Percentiles rank a stretch among this genome's conserved stretches.
phyloP scores from a whole-genome alignment of 2,888 invertebrate species.

The Oxystoma pomonae region DNA sequence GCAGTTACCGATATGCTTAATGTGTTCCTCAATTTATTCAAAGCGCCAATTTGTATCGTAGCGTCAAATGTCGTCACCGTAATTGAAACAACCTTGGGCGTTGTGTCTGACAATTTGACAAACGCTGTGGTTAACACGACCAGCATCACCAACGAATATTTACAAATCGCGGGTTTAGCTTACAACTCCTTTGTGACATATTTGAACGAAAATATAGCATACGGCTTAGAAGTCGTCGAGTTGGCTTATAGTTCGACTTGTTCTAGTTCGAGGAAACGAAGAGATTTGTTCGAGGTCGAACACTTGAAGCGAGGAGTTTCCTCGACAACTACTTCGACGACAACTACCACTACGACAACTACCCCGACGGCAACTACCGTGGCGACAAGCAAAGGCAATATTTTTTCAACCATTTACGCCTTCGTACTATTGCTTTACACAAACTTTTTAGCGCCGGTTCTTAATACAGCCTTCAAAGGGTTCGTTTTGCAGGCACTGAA shows the following conservation, averaged over 20 bases:
- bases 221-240: background rate
- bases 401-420: background rate
- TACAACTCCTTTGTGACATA: background rate
- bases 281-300: background rate
- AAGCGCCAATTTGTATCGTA: background rate
- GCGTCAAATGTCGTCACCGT: background rate
- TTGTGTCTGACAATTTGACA: background rate
- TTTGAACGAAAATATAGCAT: background rate
- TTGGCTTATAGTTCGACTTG: background rate
- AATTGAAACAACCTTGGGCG: background rate
- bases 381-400: background rate
- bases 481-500: background rate
- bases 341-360: too few relatives aligned
- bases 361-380: too few relatives aligned
- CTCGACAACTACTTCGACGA: too few relatives aligned
- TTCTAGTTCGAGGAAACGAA: background rate
- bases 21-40: background rate
- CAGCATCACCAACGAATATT: background rate
- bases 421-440: background rate
- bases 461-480: background rate
- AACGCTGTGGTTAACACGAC: background rate
- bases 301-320: too few relatives aligned
- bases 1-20: background rate
- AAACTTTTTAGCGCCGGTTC: background rate
- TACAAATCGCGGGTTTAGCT: background rate